Evolutionary conservation across 2,888 invertebrate genomes (phyloP), one percentile per base, ranked within the genome.

Genomic region (Heliconius aoede): DNA sequence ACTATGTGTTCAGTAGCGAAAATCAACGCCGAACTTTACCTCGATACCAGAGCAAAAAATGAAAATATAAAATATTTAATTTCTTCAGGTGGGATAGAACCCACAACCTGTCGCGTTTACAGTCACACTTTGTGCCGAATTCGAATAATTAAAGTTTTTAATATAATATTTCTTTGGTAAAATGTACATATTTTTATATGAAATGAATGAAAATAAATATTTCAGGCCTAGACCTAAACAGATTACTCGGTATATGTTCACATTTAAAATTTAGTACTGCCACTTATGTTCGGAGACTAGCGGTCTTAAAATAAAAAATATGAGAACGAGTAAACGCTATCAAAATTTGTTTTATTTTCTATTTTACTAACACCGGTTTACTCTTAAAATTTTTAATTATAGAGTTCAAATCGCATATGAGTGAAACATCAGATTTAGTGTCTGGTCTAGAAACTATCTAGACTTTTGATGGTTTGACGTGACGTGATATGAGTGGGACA

Each of bases 321-420:
- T n/a, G 51, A 9, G 28, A 62, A 46, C 28, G 13, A 46, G 28
- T 46, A 69, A 51, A 55, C 74, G 74, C 74, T 75, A 78, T 78
- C 75, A 78, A 78, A 77, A 72, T 68, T 75, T 75, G 75, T 75
- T 78, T 78, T 78, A 68, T 67, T 61, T 51, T 72, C 68, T 75
- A 74, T 78, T 78, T 74, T 77, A 72, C 74, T 72, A 74, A 74
- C 77, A 75, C 67, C 74, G 60, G 64, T 74, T 68, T 55, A 61
- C 72, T 75, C 72, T 77, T 77, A 75, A 72, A 75, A 74, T 67
- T 77, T 77, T 77, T 74, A 77, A 77, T 77, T 77, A 77, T 74
- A 68, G 74, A 77, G 74, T 77, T 74, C 61, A 61, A 68, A 67
- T 61, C 40, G 61, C 61, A 24, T 24, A 32, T 40, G 32, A 68